Evolutionary conservation across 2,113 vertebrate genomes (phyloP).

Genomic region (Acanthochromis polyacanthus): DNA sequence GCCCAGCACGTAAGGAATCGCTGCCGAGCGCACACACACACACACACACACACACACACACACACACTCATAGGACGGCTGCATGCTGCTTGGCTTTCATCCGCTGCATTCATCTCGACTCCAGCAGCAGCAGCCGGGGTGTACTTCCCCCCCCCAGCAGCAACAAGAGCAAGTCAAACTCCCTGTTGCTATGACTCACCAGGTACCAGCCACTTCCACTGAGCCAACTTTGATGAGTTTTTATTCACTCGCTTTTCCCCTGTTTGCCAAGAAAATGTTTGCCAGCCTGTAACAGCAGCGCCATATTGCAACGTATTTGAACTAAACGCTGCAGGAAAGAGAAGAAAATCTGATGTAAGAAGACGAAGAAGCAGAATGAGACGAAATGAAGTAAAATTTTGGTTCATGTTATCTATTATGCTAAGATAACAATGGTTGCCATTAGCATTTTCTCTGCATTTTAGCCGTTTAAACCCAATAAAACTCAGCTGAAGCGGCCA

Average conservation of each 20-base stretch:
- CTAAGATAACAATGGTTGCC: too few relatives aligned
- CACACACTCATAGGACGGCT: background rate
- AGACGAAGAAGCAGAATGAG: too few relatives aligned
- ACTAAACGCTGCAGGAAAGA: background rate
- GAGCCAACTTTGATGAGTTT: constrained; percentile 32
- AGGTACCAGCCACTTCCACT: constrained; percentile 28
- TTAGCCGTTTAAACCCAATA: too few relatives aligned
- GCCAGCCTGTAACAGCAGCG: background rate
- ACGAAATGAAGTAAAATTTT: too few relatives aligned
- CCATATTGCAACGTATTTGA: background rate
- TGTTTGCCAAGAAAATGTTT: constrained; percentile 24
- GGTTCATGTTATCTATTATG: too few relatives aligned
- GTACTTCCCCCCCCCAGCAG: constrained; percentile 11
- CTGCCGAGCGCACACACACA: constrained; percentile 40
- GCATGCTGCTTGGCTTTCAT: constrained; percentile 60
- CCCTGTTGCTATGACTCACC: constrained; percentile 48
- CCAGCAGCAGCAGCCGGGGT: constrained; percentile 42
- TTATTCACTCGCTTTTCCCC: constrained; percentile 14
- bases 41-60: constrained; percentile 14
- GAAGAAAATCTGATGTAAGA: background rate
- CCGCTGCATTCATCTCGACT: constrained; percentile 44
- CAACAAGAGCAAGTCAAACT: constrained; percentile 28
- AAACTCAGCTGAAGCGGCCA: too few relatives aligned
- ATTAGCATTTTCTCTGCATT: too few relatives aligned
- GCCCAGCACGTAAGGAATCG: constrained; percentile 46